These are phyloP conservation scores for Ophion ventricosus DNA, from an alignment of 2,888 invertebrate genomes.

Conservation along the genomic window DNA sequence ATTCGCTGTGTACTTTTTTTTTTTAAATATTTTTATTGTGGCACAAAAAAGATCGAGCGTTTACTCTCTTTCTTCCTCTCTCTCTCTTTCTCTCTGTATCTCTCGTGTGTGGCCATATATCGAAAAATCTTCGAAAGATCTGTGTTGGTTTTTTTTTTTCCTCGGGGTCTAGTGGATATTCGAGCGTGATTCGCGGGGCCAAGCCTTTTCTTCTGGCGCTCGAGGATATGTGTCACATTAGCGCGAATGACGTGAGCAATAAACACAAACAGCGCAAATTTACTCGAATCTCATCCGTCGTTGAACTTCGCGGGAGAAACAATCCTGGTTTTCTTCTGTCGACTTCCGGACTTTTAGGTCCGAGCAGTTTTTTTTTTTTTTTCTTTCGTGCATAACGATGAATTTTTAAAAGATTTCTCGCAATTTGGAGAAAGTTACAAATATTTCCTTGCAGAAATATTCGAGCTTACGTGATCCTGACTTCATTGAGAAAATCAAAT, in stretches of 20 bases:
- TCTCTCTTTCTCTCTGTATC: background rate
- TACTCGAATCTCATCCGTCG: constrained; percentile 28
- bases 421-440: background rate
- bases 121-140: constrained; percentile 21
- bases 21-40: background rate
- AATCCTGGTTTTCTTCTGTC: constrained; percentile 50
- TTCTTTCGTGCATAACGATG: background rate
- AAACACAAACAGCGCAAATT: constrained; percentile 58
- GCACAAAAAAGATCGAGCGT: constrained; percentile 1
- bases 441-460: background rate
- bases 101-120: constrained; percentile 6
- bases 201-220: constrained; percentile 71
- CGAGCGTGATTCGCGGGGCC: constrained; percentile 67
- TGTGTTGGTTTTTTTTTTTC: constrained; percentile 40
- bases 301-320: constrained; percentile 46
- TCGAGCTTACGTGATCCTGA: background rate
- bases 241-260: constrained; percentile 72
- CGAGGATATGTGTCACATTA: constrained; percentile 75
- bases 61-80: background rate
- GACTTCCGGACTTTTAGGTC: constrained; percentile 7
- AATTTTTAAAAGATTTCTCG: background rate
- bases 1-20: constrained; percentile 11
- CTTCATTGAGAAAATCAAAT: background rate
- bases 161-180: constrained; percentile 42
- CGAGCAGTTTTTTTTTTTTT: background rate